Percentiles rank a stretch among this genome's conserved stretches.
Evolutionary conservation across 2,888 invertebrate genomes (phyloP).

Genomic region (Auanema sp.): DNA sequence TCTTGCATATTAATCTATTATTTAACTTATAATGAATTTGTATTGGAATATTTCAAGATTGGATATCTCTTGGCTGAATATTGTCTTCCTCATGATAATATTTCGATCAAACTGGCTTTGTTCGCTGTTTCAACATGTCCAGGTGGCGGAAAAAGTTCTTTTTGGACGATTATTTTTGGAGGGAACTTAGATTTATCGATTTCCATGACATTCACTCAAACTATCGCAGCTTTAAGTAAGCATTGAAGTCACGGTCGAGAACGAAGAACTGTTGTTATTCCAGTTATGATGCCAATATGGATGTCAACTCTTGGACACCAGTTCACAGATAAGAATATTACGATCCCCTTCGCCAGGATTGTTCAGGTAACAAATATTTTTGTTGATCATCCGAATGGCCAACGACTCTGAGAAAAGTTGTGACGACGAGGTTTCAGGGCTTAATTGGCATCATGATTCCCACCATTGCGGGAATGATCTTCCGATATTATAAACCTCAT

Average conservation of each 20-base stretch:
- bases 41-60: slow-evolving; percentile 10
- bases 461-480: slow-evolving; percentile 68
- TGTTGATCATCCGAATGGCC: too few relatives aligned
- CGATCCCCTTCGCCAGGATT: slow-evolving; percentile 14
- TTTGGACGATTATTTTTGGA: slow-evolving; percentile 86
- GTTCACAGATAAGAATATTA: slow-evolving; percentile 9
- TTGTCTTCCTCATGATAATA: slow-evolving; percentile 6
- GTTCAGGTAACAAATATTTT: slow-evolving; percentile 3
- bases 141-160: slow-evolving; percentile 84
- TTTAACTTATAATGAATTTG: neutral
- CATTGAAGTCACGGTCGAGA: neutral
- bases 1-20: neutral
- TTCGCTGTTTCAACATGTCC: slow-evolving; percentile 68
- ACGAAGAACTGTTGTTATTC: slow-evolving; percentile 21
- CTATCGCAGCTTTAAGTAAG: slow-evolving; percentile 80
- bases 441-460: slow-evolving; percentile 79
- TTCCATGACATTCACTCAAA: slow-evolving; percentile 88
- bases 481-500: slow-evolving; percentile 70
- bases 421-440: slow-evolving; percentile 63
- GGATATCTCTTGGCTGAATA: slow-evolving; percentile 15
- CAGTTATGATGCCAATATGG: slow-evolving; percentile 70
- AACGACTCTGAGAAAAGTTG: too few relatives aligned
- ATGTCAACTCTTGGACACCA: slow-evolving; percentile 66
- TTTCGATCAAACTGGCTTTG: slow-evolving; percentile 29
- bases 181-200: slow-evolving; percentile 89